Evolutionary conservation across 2,888 invertebrate genomes (phyloP).

Genomic region (Mongoloraphidia duomilia): DNA sequence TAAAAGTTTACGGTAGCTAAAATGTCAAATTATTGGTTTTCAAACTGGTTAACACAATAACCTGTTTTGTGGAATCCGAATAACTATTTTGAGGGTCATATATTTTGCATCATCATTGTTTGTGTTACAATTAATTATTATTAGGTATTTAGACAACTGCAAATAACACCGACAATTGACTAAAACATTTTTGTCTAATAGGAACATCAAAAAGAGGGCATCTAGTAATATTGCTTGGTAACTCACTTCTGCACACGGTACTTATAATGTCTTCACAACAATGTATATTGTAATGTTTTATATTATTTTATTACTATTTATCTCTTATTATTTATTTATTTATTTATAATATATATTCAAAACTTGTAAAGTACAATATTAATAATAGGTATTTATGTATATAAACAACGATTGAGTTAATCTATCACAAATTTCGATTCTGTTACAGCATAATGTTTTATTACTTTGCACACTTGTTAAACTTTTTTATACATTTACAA

Average conservation of each 20-base stretch:
- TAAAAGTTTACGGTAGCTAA: no score
- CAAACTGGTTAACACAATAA: no score
- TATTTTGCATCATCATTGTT: no score
- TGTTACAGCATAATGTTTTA: neutral
- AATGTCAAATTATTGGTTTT: no score
- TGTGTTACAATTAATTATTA: no score
- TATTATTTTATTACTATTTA: neutral
- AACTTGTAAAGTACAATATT: neutral
- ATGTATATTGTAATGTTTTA: neutral
- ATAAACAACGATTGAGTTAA: neutral
- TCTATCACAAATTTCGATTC: neutral
- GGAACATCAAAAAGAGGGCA: constrained; percentile 20
- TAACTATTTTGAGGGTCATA: no score
- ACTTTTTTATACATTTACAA: no score
- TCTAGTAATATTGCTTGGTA: constrained; percentile 24
- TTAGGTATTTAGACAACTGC: no score
- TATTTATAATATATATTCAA: neutral
- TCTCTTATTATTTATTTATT: neutral
- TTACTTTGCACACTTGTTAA: no score
- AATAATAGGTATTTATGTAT: neutral
- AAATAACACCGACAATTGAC: constrained; percentile 18
- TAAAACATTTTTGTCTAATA: constrained; percentile 26
- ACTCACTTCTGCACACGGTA: constrained; percentile 11
- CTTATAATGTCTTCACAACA: no score
- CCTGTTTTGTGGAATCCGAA: no score